Conservation (phyloP, 2,888 invertebrate species). For the Macrophya annulata region DNA sequence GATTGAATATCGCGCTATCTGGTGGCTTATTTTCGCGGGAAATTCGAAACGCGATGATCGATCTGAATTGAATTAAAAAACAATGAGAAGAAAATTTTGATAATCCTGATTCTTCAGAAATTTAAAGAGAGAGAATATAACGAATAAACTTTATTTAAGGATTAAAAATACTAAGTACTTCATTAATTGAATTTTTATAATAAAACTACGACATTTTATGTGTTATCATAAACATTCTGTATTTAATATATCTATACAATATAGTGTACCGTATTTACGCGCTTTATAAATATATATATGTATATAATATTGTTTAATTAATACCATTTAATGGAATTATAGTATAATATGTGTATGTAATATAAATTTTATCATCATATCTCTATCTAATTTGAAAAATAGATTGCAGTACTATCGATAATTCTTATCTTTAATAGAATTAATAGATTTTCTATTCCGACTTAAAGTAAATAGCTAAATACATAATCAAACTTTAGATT, state of each 20-base stretch:
- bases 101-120: too few relatives aligned
- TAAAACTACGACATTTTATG: background rate
- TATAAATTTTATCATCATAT: background rate
- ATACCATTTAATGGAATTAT: slow-evolving; percentile 41
- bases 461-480: background rate
- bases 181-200: background rate
- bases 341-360: background rate
- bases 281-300: slow-evolving; percentile 28
- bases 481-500: background rate
- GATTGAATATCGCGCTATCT: slow-evolving; percentile 66
- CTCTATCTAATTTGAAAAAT: slow-evolving; percentile 12
- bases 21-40: background rate
- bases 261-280: background rate
- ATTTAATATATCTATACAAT: slow-evolving; percentile 10
- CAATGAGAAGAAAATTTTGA: too few relatives aligned
- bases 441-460: background rate
- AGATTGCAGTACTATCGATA: background rate
- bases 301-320: slow-evolving; percentile 19
- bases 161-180: too few relatives aligned
- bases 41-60: background rate
- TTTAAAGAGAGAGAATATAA: too few relatives aligned
- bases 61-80: too few relatives aligned
- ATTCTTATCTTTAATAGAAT: background rate
- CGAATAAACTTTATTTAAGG: too few relatives aligned
- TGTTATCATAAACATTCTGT: slow-evolving; percentile 1